phyloP scores from a whole-genome alignment of 2,113 vertebrate species.

The Hydropotes inermis region DNA sequence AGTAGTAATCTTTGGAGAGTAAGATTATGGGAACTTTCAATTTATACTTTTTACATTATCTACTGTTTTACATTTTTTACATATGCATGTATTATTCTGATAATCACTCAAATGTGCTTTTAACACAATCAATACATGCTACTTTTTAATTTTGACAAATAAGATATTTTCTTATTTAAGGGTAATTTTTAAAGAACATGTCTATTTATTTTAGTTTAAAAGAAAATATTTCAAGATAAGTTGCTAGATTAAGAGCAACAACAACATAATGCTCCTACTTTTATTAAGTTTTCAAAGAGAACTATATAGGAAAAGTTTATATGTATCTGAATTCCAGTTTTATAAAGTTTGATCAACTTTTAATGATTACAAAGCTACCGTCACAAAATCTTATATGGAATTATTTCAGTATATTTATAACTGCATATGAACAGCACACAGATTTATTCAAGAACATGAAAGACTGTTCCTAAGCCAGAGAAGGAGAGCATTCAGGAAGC shows the following conservation, averaged over 20 bases:
- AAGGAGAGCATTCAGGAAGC: constrained; percentile 23
- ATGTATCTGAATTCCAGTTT: neutral
- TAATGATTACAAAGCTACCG: neutral
- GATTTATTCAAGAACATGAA: constrained; percentile 42
- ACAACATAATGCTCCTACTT: neutral
- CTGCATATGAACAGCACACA: neutral
- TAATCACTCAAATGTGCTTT: neutral
- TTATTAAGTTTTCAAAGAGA: constrained; percentile 8
- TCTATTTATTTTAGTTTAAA: constrained; percentile 16
- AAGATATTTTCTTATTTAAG: neutral
- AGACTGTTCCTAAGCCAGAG: neutral
- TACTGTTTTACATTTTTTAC: neutral
- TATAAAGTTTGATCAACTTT: neutral
- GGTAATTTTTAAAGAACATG: neutral
- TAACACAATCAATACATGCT: neutral
- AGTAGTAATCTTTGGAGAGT: neutral
- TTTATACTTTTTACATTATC: constrained; percentile 1
- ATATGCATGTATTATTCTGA: neutral
- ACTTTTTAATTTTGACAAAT: neutral
- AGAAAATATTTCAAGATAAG: neutral
- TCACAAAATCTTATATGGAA: neutral
- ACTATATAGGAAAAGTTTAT: neutral
- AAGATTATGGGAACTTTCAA: neutral
- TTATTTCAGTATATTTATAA: constrained; percentile 45
- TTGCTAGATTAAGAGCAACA: neutral